Percentiles rank a stretch among this genome's conserved stretches.
These are phyloP conservation scores for Dufourea novaeangliae DNA, from an alignment of 1,140 invertebrate genomes.

Conservation along the genomic window DNA sequence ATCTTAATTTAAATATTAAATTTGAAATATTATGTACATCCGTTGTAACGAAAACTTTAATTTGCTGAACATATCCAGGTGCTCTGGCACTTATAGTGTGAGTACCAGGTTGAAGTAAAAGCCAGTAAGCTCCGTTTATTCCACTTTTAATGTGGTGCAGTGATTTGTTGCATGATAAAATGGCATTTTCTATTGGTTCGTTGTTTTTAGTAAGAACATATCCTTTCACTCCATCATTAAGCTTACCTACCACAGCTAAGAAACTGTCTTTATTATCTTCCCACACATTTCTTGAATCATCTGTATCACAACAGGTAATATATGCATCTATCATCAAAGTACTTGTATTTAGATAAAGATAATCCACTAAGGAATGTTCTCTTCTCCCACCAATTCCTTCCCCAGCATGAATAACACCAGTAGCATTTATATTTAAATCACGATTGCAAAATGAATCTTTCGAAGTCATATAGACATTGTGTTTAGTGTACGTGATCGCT, in stretches of 20 bases:
- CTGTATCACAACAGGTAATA: constrained; percentile 77
- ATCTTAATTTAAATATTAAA: constrained; percentile 86
- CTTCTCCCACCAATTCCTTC: constrained; percentile 55
- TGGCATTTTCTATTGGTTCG: constrained; percentile 83
- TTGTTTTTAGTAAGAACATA: constrained; percentile 83
- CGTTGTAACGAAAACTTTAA: constrained; percentile 81
- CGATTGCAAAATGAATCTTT: constrained; percentile 58
- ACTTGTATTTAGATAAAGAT: constrained; percentile 75
- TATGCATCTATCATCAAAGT: constrained; percentile 77
- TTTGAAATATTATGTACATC: constrained; percentile 74
- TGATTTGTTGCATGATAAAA: constrained; percentile 81
- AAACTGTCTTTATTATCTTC: constrained; percentile 72
- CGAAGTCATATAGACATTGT: constrained; percentile 66
- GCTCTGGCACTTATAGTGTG: constrained; percentile 83
- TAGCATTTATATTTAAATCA: constrained; percentile 57
- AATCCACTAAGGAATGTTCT: constrained; percentile 75
- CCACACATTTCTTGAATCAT: constrained; percentile 70
- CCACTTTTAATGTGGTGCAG: constrained; percentile 78
- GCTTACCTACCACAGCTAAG: constrained; percentile 66
- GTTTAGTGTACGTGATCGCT: constrained; percentile 65
- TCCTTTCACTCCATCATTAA: constrained; percentile 79
- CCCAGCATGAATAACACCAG: constrained; percentile 66
- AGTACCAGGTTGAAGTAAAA: constrained; percentile 82
- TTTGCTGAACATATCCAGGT: constrained; percentile 81
- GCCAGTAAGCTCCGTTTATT: constrained; percentile 83